phyloP scores from a whole-genome alignment of 2,888 invertebrate genomes.

The Lagria hirta region DNA sequence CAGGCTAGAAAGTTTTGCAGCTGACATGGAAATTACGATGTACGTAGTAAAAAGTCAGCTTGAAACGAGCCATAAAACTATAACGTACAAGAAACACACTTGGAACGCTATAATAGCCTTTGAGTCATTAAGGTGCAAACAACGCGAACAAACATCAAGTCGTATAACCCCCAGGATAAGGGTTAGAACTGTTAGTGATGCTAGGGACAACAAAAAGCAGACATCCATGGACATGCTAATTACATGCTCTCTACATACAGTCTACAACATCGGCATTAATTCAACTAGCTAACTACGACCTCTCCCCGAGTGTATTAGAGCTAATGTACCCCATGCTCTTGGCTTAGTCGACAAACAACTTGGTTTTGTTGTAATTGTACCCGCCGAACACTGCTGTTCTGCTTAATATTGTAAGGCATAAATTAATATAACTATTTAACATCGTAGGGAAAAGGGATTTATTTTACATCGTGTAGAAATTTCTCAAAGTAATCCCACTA shows the following conservation, averaged over 20 bases:
- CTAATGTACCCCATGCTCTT: slow-evolving; percentile 46
- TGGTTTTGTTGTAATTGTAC: slow-evolving; percentile 53
- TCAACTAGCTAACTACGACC: slow-evolving; percentile 52
- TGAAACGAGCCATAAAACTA: slow-evolving; percentile 1
- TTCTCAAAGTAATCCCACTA: slow-evolving; percentile 31
- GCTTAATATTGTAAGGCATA: slow-evolving; percentile 54
- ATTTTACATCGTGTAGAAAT: slow-evolving; percentile 48
- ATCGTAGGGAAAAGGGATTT: slow-evolving; percentile 46
- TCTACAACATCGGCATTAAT: slow-evolving; percentile 55
- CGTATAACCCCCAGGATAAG: slow-evolving; percentile 44
- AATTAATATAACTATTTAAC: slow-evolving; percentile 54
- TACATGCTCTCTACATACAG: slow-evolving; percentile 55
- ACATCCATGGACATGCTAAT: slow-evolving; percentile 56
- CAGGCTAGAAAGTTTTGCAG: too few species aligned
- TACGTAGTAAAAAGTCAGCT: too few species aligned
- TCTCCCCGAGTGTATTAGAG: slow-evolving; percentile 51
- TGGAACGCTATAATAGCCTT: slow-evolving; percentile 31
- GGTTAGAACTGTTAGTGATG: slow-evolving; percentile 47
- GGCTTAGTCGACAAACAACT: slow-evolving; percentile 53
- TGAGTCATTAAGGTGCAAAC: slow-evolving; percentile 23
- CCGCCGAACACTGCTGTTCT: slow-evolving; percentile 51
- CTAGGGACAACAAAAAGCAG: slow-evolving; percentile 52
- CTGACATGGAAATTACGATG: too few species aligned
- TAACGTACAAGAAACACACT: slow-evolving; percentile 18
- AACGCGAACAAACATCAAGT: slow-evolving; percentile 11